Percentiles rank a stretch among this genome's conserved stretches.
These are phyloP conservation scores for Labeo catla DNA, from an alignment of 2,113 vertebrate genomes.

Conservation along the genomic window DNA sequence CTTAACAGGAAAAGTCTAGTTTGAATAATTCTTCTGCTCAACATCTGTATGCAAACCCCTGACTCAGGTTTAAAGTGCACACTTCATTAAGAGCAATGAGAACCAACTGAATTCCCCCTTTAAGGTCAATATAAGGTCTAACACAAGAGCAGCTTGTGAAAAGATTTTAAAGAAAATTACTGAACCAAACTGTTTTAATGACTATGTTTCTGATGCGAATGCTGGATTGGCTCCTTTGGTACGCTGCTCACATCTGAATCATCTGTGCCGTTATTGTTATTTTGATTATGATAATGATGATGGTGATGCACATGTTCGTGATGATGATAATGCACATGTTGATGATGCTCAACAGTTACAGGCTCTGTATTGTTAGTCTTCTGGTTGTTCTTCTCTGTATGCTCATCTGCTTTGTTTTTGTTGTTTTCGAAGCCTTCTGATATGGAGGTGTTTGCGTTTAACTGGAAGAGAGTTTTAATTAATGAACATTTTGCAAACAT, in stretches of 20 bases:
- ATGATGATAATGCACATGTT: conserved; percentile 9
- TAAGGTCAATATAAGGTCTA: background rate
- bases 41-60: conserved; percentile 67
- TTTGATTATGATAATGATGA: conserved; percentile 1
- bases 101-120: conserved; percentile 7
- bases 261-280: background rate
- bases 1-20: background rate
- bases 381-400: background rate
- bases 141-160: background rate
- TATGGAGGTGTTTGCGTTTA: conserved; percentile 16
- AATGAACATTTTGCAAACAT: background rate
- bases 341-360: background rate
- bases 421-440: background rate
- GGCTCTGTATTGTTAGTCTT: background rate
- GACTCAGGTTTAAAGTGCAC: conserved; percentile 66
- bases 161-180: background rate
- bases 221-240: conserved; percentile 1
- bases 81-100: conserved; percentile 72
- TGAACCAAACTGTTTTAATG: background rate
- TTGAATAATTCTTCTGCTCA: conserved; percentile 32
- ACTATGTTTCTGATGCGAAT: background rate
- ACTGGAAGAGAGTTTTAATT: conserved; percentile 11
- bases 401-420: background rate
- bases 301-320: conserved; percentile 30
- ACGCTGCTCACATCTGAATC: background rate